Evolutionary conservation across 2,113 vertebrate genomes (phyloP).

Genomic region (Puffinus mauretanicus): DNA sequence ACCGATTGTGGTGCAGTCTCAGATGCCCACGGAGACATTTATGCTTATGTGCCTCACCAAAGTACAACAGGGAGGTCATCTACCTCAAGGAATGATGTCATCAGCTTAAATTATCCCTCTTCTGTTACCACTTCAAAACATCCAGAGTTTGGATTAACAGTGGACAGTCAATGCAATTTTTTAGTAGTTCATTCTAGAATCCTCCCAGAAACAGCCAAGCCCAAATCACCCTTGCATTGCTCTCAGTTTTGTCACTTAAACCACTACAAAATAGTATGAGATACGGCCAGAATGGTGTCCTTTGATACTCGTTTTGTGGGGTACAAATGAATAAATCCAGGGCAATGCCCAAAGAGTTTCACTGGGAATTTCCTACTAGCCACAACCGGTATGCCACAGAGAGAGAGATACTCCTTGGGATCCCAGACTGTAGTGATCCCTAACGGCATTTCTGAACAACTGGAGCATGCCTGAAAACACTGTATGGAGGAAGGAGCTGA

Average conservation of each 20-base stretch:
- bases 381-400: rapidly evolving
- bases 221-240: background rate
- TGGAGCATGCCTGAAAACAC: background rate
- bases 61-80: background rate
- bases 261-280: background rate
- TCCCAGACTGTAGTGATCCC: background rate
- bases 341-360: background rate
- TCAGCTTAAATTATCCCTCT: background rate
- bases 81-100: background rate
- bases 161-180: background rate
- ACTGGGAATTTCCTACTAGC: background rate
- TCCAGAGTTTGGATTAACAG: background rate
- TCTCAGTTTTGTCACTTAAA: background rate
- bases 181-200: background rate
- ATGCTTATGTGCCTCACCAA: background rate
- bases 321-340: background rate
- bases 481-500: background rate
- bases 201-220: background rate
- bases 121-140: background rate
- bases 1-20: background rate
- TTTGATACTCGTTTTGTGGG: background rate
- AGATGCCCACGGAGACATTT: background rate
- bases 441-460: background rate
- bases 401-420: background rate
- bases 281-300: background rate